phyloP scores from a whole-genome alignment of 1,140 invertebrate species.

The Hylaeus anthracinus region DNA sequence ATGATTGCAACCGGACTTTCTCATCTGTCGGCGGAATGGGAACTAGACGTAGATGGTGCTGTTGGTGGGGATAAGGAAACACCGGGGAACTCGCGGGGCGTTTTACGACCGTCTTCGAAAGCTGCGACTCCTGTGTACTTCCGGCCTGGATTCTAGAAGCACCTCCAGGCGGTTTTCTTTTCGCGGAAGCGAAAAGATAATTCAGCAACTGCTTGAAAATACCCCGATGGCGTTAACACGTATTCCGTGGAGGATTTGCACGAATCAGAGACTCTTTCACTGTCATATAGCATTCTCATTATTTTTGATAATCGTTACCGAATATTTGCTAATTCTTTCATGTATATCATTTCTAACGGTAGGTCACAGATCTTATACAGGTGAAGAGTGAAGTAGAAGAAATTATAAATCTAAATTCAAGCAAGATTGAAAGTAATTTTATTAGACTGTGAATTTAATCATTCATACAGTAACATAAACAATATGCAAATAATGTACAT shows the following conservation, averaged over 20 bases:
- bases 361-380: too few relatives aligned
- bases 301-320: too few relatives aligned
- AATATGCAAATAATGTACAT: too few relatives aligned
- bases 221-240: background rate
- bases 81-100: conserved; percentile 54
- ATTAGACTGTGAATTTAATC: too few relatives aligned
- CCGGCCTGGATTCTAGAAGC: conserved; percentile 63
- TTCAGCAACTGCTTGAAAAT: conserved; percentile 24
- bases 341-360: too few relatives aligned
- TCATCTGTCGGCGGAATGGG: conserved; percentile 47
- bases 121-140: conserved; percentile 60
- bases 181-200: conserved; percentile 42
- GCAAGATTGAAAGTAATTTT: too few relatives aligned
- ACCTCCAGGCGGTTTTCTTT: conserved; percentile 44
- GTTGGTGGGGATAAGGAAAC: conserved; percentile 60
- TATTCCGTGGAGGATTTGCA: background rate
- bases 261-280: too few relatives aligned
- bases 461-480: too few relatives aligned
- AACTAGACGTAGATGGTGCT: conserved; percentile 52
- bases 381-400: too few relatives aligned
- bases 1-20: conserved; percentile 50
- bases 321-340: too few relatives aligned
- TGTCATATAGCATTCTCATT: too few relatives aligned
- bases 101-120: conserved; percentile 68
- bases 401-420: too few relatives aligned